Evolutionary conservation across 2,113 vertebrate genomes (phyloP).

Genomic region (Panurus biarmicus): DNA sequence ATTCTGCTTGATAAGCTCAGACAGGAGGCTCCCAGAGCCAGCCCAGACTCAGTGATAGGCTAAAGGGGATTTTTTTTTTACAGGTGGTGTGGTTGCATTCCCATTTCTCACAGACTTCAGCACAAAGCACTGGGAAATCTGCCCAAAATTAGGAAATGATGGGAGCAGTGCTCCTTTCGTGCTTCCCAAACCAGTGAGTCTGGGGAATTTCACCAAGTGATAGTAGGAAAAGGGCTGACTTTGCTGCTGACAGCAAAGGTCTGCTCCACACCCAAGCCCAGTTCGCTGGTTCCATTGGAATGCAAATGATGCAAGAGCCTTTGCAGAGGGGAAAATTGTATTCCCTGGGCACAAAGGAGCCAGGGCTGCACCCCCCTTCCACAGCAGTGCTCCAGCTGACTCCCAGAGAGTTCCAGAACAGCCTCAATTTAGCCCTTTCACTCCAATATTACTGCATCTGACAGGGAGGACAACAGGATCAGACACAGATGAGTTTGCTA

Average conservation of each 20-base stretch:
- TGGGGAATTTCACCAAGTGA: background rate
- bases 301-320: constrained; percentile 39
- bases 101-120: background rate
- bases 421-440: constrained; percentile 27
- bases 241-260: background rate
- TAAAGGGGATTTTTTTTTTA: background rate
- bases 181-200: background rate
- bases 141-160: background rate
- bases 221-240: accelerated
- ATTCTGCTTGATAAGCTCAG: background rate
- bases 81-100: background rate
- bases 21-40: background rate
- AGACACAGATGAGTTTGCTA: constrained; percentile 6
- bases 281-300: constrained; percentile 33
- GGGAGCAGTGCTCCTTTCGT: background rate
- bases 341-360: constrained; percentile 36
- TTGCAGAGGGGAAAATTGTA: constrained; percentile 6
- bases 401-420: background rate
- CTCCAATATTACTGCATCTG: background rate
- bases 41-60: accelerated
- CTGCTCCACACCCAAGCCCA: background rate
- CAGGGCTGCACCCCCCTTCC: background rate
- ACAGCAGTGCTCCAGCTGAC: background rate
- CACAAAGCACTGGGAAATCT: background rate
- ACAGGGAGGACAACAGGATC: constrained; percentile 16